Evolutionary conservation across 1,140 invertebrate genomes (phyloP).

Genomic region (Drosophila pallidifrons): DNA sequence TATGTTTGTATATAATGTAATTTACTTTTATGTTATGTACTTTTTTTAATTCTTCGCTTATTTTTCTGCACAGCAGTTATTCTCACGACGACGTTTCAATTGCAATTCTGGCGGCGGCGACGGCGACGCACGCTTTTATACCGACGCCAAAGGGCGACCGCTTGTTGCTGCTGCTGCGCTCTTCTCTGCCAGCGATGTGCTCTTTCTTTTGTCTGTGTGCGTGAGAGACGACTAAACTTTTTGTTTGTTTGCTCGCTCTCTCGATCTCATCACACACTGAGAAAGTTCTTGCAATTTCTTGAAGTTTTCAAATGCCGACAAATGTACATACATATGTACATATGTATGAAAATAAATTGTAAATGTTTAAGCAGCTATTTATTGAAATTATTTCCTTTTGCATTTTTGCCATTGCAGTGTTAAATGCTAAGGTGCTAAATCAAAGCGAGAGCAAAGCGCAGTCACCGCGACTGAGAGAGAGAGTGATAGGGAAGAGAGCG

Average conservation of each 20-base stretch:
- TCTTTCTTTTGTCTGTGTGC: slow-evolving; percentile 52
- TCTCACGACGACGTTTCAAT: slow-evolving; percentile 14
- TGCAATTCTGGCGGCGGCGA: slow-evolving; percentile 29
- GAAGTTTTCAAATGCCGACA: slow-evolving; percentile 38
- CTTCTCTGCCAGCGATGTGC: slow-evolving; percentile 46
- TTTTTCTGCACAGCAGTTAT: slow-evolving; percentile 12
- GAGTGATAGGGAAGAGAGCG: no score
- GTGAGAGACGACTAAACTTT: slow-evolving; percentile 21
- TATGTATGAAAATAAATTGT: slow-evolving; percentile 1
- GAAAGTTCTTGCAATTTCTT: slow-evolving; percentile 63
- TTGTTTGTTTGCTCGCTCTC: slow-evolving; percentile 24
- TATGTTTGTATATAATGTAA: slow-evolving; percentile 16
- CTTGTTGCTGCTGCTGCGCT: slow-evolving; percentile 44
- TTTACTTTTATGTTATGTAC: slow-evolving; percentile 6
- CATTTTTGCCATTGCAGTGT: slow-evolving; percentile 21
- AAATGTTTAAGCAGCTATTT: slow-evolving; percentile 13
- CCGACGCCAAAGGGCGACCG: slow-evolving; percentile 45
- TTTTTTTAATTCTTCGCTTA: slow-evolving; percentile 6
- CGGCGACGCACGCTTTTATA: slow-evolving; percentile 56
- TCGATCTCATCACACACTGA: slow-evolving; percentile 2
- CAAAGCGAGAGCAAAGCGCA: slow-evolving; percentile 15
- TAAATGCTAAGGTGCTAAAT: slow-evolving; percentile 36
- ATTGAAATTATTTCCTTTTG: slow-evolving; percentile 42
- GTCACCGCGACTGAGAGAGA: background rate
- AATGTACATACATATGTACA: slow-evolving; percentile 21